Base-by-base conservation (phyloP, 2,888 invertebrate species). In the Dorcus hopei region DNA sequence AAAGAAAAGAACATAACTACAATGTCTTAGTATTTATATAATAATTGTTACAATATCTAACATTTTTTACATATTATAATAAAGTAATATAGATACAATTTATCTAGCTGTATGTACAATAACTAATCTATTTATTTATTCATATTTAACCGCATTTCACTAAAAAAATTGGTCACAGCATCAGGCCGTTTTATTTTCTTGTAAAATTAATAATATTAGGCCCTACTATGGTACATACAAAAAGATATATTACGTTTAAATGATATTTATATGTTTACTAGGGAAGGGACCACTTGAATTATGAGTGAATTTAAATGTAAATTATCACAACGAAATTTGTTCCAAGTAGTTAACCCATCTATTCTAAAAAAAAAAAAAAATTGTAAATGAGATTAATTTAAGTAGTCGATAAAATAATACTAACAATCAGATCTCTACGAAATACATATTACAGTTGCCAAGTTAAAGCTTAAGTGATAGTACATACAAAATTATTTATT, bases 111-210 rank as follows among this genome's bases (percentile, higher is more conserved):
- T 45, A 45, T 45, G 45, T 45, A 45, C 45, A 49, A 14, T 49
- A 33, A 19, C 49, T 49, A 49, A 38, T 49, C 38, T 38, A 38
- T 38, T 49, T 33, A 9, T 33, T 33, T 33, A 33, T 33, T 33
- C 26, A 33, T 33, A 49, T 38, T 38, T 49, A 49, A 49, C 49
- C 23, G 38, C 23, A 49, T 49, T 49, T 16, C 45, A 38, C 53
- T 41, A 52, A 58, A 40, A 52, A 57, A 57, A 58, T 54, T 61
- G 58, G 58, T 58, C 58, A 51, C 52, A 58, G 58, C 58, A 42
- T 52, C 61, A 61, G 61, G 61, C 61, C 61, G 38, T 52, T 49
- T 51, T 26, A 43, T 42, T 33, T 33, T 33, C 40, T 38, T 52
- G 33, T 14, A 38, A 49, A 6, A n/a, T 38, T 49, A 49, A 45